Evolutionary conservation across 2,113 vertebrate genomes (phyloP).

Genomic region (Hylia prasina): DNA sequence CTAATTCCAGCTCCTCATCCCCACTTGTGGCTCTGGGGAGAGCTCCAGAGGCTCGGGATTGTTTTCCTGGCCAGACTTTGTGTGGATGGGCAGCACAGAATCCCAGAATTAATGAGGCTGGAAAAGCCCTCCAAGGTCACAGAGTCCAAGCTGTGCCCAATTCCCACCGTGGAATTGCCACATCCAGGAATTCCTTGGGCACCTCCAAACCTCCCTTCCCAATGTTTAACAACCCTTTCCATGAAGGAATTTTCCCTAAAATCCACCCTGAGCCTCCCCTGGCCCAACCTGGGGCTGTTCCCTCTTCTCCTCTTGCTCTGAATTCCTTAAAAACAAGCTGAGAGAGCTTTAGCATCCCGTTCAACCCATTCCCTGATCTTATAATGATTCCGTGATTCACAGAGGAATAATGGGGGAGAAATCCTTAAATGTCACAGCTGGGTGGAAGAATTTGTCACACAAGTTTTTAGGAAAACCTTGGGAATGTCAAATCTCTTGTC

Average conservation of each 20-base stretch:
- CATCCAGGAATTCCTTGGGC: neutral
- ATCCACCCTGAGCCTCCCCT: neutral
- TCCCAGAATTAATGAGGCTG: neutral
- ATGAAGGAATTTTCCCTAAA: neutral
- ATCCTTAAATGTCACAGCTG: neutral
- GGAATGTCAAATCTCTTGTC: neutral
- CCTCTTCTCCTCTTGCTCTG: rapidly evolving
- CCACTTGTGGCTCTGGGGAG: neutral
- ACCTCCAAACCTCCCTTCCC: neutral
- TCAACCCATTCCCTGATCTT: neutral
- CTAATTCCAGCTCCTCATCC: neutral
- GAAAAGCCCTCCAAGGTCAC: neutral
- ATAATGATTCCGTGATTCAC: neutral
- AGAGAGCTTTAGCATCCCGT: neutral
- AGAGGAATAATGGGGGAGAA: neutral
- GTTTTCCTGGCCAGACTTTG: rapidly evolving
- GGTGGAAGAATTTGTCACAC: neutral
- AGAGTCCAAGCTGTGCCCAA: neutral
- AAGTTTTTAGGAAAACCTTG: neutral
- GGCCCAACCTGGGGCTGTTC: neutral
- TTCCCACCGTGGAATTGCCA: neutral
- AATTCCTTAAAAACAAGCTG: neutral
- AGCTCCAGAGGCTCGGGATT: neutral
- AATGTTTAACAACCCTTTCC: neutral
- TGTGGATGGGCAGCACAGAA: neutral